Base-by-base conservation (phyloP, 2,888 invertebrate genomes). In the Eulithis testata region DNA sequence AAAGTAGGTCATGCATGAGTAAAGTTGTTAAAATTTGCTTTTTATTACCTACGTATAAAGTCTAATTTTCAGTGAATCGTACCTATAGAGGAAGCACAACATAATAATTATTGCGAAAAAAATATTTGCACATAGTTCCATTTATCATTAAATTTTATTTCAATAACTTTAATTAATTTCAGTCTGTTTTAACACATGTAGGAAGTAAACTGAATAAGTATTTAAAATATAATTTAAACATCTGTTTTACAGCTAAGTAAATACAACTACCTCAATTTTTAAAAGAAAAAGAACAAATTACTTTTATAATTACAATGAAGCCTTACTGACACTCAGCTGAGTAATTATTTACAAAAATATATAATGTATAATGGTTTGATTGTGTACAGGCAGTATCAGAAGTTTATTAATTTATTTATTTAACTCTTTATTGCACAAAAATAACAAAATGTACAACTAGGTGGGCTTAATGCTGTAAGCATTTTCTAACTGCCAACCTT, bases 261-360 rank as follows among this genome's bases (percentile, higher is more conserved):
- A 51, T 43, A 51, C 8, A 14, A 11, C 31, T 12, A 27, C 51
- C 51, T 59, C 44, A 51, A 51, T 57, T 51, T 59, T 45, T 11
- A 53, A 53, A 11, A 45, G 8, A 45, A 43, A 6, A 50, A 43
- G 50, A 43, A 21, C 21, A 49, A 11, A 49, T 21, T 49, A 49
- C 9, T 0, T 14, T 21, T 4, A 4, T 40, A 40, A 8, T 40
- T 40, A 45, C 43, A 45, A 44, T n/a, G 50, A 49, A 50, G 57
- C 43, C 21, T 6, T 8, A 52, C 12, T 52, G 7, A 12, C 5
- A 11, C 7, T 8, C 56, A 62, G 37, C 56, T 63, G 62, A 51
- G 56, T 36, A 45, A 57, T 37, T 63, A 57, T 52, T 55, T 43
- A 31, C 47, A 51, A 45, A 60, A 45, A 45, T 5, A 40, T n/a